Evolutionary conservation across 2,113 vertebrate genomes (phyloP), one percentile per base, ranked within the genome.

Genomic region (Tragelaphus scriptus): DNA sequence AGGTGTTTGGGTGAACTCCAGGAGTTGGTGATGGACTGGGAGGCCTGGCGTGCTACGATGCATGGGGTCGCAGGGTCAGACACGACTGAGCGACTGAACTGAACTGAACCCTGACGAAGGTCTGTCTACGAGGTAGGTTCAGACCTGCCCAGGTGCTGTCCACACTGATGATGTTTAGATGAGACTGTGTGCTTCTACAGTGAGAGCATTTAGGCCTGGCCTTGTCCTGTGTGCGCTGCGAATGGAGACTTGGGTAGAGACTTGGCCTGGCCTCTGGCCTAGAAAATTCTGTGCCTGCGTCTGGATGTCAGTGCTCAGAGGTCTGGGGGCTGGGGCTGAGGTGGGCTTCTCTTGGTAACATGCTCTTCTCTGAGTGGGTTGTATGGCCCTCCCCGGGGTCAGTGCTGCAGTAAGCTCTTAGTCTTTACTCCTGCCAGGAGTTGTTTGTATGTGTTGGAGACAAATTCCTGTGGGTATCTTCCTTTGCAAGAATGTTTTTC

Each of bases 331-430:
- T 75, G 65, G 65, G 9, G 11, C n/a, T 21, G 65, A 71, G 17
- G 17, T 2, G n/a, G 17, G 65, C 65, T 11, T 71, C 17, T 21
- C 17, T 12, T 11, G 19, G 68, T 3, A 2, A 6, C 5, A 0
- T 40, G 68, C n/a, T 75, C 5, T 12, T 13, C n/a, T 75, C 68
- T 23, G n/a, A 12, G n/a, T 6, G 36, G 68, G 68, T 36, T 9
- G n/a, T 10, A 6, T 0, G 68, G 68, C 68, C 68, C 68, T 75
- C n/a, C 19, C n/a, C 6, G 68, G 68, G 68, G 19, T 75, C 68
- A 40, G 68, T 3, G n/a, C n/a, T 21, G n/a, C 2, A 0, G 32
- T 5, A 5, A 4, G 32, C 32, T 9, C 32, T 68, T 4, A 30
- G 65, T 68, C 17, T 68, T 19, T 19, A 16, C 65, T 19, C 65